Conservation (phyloP, 1,140 invertebrate species). For the Drosophila hydei region DNA sequence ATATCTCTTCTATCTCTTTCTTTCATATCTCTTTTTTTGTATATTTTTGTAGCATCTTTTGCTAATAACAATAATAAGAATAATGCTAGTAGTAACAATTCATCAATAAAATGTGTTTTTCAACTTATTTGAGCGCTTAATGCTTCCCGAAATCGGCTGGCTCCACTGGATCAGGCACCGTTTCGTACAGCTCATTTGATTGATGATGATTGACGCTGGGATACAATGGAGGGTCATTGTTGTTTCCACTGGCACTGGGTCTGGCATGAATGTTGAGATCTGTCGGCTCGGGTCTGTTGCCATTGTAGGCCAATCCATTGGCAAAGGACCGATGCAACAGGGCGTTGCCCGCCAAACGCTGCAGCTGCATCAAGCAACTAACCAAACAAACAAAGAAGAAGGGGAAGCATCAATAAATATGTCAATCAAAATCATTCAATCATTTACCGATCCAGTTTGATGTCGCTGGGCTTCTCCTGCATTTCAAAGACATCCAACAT, state of each 20-base stretch:
- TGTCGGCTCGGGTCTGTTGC: slow-evolving; percentile 37
- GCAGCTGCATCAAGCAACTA: slow-evolving; percentile 85
- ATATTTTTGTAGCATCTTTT: slow-evolving; percentile 75
- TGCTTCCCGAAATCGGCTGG: slow-evolving; percentile 73
- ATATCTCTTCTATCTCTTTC: too few species aligned
- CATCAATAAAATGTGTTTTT: neutral
- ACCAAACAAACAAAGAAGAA: slow-evolving; percentile 1
- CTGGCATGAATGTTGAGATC: slow-evolving; percentile 26
- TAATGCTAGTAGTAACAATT: neutral
- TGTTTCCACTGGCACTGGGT: slow-evolving; percentile 18
- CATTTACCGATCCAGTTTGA: slow-evolving; percentile 65
- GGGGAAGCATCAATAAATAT: neutral
- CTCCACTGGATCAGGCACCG: slow-evolving; percentile 39
- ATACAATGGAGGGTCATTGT: slow-evolving; percentile 48
- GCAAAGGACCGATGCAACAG: slow-evolving; percentile 52
- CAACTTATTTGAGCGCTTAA: slow-evolving; percentile 25
- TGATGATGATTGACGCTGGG: slow-evolving; percentile 61
- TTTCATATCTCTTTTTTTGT: slow-evolving; percentile 52
- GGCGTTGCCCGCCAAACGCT: slow-evolving; percentile 84
- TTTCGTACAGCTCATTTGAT: slow-evolving; percentile 75
- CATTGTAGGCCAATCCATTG: slow-evolving; percentile 40
- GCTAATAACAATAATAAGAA: slow-evolving; percentile 48
- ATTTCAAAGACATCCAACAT: slow-evolving; percentile 65
- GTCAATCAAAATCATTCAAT: neutral
- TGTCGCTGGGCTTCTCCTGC: slow-evolving; percentile 50